Evolutionary conservation across 2,888 invertebrate species (phyloP).

Genomic region (Falcaria lacertinaria): DNA sequence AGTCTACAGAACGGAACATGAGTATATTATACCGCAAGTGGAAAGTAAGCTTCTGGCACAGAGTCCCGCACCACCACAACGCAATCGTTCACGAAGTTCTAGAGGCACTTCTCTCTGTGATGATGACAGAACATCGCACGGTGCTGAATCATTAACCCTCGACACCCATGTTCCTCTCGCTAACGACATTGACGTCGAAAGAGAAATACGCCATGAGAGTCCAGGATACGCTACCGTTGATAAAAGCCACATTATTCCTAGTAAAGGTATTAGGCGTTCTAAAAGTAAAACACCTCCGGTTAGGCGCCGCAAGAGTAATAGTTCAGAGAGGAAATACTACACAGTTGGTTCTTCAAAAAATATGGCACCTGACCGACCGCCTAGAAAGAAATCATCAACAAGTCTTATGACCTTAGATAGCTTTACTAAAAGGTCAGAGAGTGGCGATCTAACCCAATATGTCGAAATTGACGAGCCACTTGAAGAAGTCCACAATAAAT

Average conservation of each 20-base stretch:
- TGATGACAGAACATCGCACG: constrained; percentile 85
- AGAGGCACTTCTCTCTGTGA: constrained; percentile 80
- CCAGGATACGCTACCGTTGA: constrained; percentile 89
- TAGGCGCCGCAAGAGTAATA: constrained; percentile 66
- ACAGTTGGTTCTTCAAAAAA: constrained; percentile 78
- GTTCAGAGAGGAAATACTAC: constrained; percentile 82
- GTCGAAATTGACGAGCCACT: constrained; percentile 81
- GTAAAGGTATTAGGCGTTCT: constrained; percentile 77
- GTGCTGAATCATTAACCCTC: constrained; percentile 82
- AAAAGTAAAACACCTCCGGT: constrained; percentile 75
- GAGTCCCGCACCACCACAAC: constrained; percentile 76
- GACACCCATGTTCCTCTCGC: constrained; percentile 60
- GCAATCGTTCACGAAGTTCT: constrained; percentile 78
- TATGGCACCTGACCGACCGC: constrained; percentile 81
- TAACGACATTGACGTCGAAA: constrained; percentile 52
- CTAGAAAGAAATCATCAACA: constrained; percentile 80
- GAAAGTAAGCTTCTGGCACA: constrained; percentile 77
- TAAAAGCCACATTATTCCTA: constrained; percentile 83
- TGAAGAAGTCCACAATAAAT: constrained; percentile 80
- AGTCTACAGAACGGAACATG: constrained; percentile 83
- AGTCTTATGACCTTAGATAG: constrained; percentile 77
- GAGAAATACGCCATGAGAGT: constrained; percentile 66
- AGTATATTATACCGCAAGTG: constrained; percentile 81
- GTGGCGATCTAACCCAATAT: constrained; percentile 77
- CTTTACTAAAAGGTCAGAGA: constrained; percentile 60